These are phyloP conservation scores for Montifringilla adamsi DNA, from an alignment of 2,113 vertebrate genomes.

Conservation along the genomic window DNA sequence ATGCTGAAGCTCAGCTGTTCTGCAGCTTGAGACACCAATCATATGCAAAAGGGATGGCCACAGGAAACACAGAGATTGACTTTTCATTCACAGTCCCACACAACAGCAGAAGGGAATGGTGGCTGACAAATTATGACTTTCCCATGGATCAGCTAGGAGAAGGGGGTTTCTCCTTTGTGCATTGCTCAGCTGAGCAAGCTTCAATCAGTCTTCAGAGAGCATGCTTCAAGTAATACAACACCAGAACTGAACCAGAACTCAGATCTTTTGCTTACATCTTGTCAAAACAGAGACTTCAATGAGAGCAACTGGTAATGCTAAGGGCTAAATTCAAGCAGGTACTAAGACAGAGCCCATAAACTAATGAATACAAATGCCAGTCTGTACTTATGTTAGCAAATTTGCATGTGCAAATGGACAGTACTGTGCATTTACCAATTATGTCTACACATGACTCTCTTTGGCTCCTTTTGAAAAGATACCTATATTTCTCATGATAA, in stretches of 20 bases:
- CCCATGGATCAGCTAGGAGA: neutral
- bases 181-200: neutral
- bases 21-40: neutral
- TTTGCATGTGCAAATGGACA: slow-evolving; percentile 27
- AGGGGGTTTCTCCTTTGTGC: neutral
- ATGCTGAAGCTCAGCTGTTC: neutral
- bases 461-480: slow-evolving; percentile 22
- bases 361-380: neutral
- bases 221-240: rapidly evolving
- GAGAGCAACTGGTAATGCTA: neutral
- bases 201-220: neutral
- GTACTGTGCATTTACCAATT: neutral
- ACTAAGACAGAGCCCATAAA: neutral
- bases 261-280: neutral
- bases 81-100: neutral
- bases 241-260: neutral
- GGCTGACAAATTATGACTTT: neutral
- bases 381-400: neutral
- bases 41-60: neutral
- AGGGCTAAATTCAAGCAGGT: neutral
- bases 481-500: slow-evolving; percentile 30
- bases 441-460: neutral
- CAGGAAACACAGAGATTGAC: neutral
- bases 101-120: neutral
- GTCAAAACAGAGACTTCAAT: neutral